Percentiles rank a stretch among this genome's conserved stretches.
These are phyloP conservation scores for Orchesella cincta DNA, from an alignment of 1,140 invertebrate species.

Conservation along the genomic window DNA sequence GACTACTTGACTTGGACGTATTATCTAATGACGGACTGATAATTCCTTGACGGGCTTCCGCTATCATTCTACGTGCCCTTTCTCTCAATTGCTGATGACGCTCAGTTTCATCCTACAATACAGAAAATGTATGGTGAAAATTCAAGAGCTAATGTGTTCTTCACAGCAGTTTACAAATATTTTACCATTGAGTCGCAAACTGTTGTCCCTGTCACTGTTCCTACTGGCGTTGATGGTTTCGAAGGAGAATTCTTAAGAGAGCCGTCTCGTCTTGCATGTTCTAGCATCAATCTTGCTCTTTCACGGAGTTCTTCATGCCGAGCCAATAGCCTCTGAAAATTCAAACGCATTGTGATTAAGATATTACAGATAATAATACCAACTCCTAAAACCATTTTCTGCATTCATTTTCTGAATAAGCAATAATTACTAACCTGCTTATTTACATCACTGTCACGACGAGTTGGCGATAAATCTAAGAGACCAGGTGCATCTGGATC, in stretches of 20 bases:
- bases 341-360: neutral
- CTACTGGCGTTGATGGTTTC: constrained; percentile 48
- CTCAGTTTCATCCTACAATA: constrained; percentile 73
- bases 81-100: constrained; percentile 81
- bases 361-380: constrained; percentile 25
- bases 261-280: constrained; percentile 74
- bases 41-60: constrained; percentile 74
- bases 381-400: neutral
- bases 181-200: neutral
- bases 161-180: neutral
- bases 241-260: constrained; percentile 51
- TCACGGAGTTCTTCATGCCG: constrained; percentile 84
- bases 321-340: constrained; percentile 68
- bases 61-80: constrained; percentile 83
- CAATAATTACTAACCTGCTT: constrained; percentile 41
- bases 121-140: too few relatives aligned
- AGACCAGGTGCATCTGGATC: constrained; percentile 54
- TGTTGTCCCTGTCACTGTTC: constrained; percentile 17
- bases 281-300: constrained; percentile 83
- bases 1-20: constrained; percentile 50
- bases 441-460: constrained; percentile 45
- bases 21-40: constrained; percentile 53
- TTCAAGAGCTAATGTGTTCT: neutral
- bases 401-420: constrained; percentile 7
- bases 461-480: constrained; percentile 55